Base-by-base conservation (phyloP, 1,140 invertebrate genomes). In the Metaphire vulgaris region DNA sequence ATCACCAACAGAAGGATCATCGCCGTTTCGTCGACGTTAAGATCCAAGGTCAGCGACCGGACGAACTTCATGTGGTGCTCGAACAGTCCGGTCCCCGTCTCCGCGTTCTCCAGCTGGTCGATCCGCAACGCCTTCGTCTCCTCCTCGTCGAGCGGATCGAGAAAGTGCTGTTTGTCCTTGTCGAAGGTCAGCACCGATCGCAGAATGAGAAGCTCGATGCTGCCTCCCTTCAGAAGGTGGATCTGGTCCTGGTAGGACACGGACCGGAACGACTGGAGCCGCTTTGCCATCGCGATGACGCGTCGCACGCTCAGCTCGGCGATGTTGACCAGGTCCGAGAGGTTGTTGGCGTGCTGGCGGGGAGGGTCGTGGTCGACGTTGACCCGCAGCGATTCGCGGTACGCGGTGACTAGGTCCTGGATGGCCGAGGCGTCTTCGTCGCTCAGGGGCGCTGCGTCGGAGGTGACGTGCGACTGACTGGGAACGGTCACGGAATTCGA, bases 41-140 rank as follows among this genome's bases (percentile, higher is more conserved):
- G 77, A 70, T 88, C 85, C 71, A 86, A 79, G 26, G 84, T 83
- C 73, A 86, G 79, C 28, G 81, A 83, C 74, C 81, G 82, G 34
- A 85, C 87, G 79, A 89, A 89, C 64, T 84, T 83, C 85, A 88
- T 88, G 79, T 89, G 88, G 79, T 88, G 86, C 33, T 88, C 85
- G 77, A 87, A 87, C 33, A 89, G 79, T 26, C 83, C 82, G 31
- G 81, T 79, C 75, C 82, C 84, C 29, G 85, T 77, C 64, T 77
- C 78, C 15, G 77, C 78, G 34, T 33, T n/a, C 16, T 72, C 30
- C 0, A 79, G 70, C 80, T 86, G 83, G 65, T 85, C 83, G 32
- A 81, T 78, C n/a, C 82, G 82, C 82, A 86, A 84, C 65, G 84
- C 82, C 74, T 83, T 81, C 30, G 76, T 74, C 56, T 81, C 81